Base-by-base conservation (phyloP, 2,797 vertebrate species). In the Microctenopoma steveboyesi region DNA sequence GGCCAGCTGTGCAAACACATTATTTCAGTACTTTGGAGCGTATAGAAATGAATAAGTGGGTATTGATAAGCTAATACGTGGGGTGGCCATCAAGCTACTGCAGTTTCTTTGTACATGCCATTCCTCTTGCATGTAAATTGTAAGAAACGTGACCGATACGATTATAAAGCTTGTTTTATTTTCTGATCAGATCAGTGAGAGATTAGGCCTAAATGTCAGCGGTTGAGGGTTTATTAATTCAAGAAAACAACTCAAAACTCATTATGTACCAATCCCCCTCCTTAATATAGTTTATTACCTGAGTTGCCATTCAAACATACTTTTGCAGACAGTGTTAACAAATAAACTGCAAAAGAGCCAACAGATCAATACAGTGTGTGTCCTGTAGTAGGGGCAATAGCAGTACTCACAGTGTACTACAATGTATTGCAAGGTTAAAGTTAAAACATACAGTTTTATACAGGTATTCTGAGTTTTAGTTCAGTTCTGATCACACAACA, bases 301-400 rank as follows among this genome's bases (percentile, higher is more conserved):
- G 91, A 92, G 91, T 87, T 88, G 82, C 86, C 76, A 61, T 90
- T 90, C 64, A 80, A 88, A 87, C 76, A 49, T 62, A 76, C 84
- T 78, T 87, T 78, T 87, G 81, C 84, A 89, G 87, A 85, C 70
- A 68, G 78, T 77, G 78, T 85, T 77, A 64, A 81, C 73, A 82
- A 80, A 81, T 70, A 66, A 81, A 78, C 84, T 89, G 86, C 87
- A 85, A 80, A 83, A 76, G 76, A 77, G 77, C 61, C 47, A 54
- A 86, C 58, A 47, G 76, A 74, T 39, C 47, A 68, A 77, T 81
- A 76, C 72, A 88, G 86, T 73, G 74, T 61, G 75, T 79, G 78
- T 79, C 72, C 73, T 82, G 64, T 71, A 59, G 56, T 49, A 43
- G 33, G 69, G 73, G 65, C 51, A 54, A 54, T 60, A 66, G 76